Evolutionary conservation across 2,113 vertebrate genomes (phyloP), one percentile per base, ranked within the genome.

Genomic region (Eurystomus gularis): DNA sequence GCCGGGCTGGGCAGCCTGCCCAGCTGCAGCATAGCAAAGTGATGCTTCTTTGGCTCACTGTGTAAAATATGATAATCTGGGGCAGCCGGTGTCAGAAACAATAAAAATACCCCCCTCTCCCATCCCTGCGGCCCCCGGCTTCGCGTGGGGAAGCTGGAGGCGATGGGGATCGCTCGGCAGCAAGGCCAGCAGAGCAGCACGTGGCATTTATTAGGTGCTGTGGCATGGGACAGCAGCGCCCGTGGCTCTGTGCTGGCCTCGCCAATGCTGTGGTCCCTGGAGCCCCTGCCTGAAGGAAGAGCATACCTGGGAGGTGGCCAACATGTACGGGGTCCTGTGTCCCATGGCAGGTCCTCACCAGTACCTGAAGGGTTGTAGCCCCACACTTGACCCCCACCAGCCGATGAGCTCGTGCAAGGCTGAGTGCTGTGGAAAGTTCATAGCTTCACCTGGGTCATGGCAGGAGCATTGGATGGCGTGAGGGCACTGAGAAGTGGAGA

Each of bases 1-100:
- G 21, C 75, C 0, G 64, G 31, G 73, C 91, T 93, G 91, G 96
- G 96, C 96, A 96, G 51, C 71, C 85, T 73, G 94, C 93, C 94
- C 94, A 90, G 89, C 96, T 93, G 93, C 94, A 95, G 96, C 95
- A 93, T 96, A 93, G 94, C 94, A 95, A 58, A 96, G 90, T 94
- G 97, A 96, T 82, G 84, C 96, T 95, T 95, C 87, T 86, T 96
- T 94, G 96, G 95, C 96, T 94, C 20, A 0, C 92, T 17, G 2
- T 2, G 5, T 87, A 90, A 90, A 97, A 94, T 90, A 81, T 55
- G 71, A 83, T 93, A 94, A 96, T 96, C 94, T 93, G 79, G 97
- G 95, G 91, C 89, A 93, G 95, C 76, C 49, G 0, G 73, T 96
- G 96, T 95, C 97, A 97, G 93, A 77, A 96, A 94, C 96, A 94